Evolutionary conservation across 2,113 vertebrate genomes (phyloP), one percentile per base, ranked within the genome.

Genomic region (Ceuthmochares aereus): DNA sequence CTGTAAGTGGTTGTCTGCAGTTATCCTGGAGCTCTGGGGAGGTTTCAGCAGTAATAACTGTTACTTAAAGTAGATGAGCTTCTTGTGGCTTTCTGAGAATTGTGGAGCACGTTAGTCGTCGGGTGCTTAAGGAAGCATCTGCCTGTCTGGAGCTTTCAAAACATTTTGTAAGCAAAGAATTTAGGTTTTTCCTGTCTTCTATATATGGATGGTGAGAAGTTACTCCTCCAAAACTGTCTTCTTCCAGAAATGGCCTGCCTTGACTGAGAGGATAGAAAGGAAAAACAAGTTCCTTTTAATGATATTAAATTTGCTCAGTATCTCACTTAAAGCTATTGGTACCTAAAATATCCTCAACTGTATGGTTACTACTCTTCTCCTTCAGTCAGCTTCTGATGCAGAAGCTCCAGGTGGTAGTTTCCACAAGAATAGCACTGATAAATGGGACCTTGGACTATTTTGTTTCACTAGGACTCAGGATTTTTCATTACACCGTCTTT

Each of bases 1-100:
- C 96, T 94, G 94, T 98, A 98, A 98, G 97, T 98, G 98, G 98
- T 97, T 97, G 97, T 97, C 96, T 96, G 98, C 96, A 95, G 97
- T 97, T 88, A 89, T 97, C 97, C 97, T 37, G 96, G 93, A 96
- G 95, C 97, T 97, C 97, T 84, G 91, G 94, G 97, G 96, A 98
- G 82, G 94, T 97, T 98, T 97, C 98, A 97, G 96, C 91, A 95
- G 96, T 95, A 97, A 93, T 97, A 97, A 98, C 95, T 95, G 98
- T 98, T 98, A 94, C 98, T 98, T 97, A 97, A 97, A 98, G 96
- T 90, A 91, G 97, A 96, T 94, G 97, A 97, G 97, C 97, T 98
- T 95, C 95, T 96, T 92, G 97, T 93, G 96, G 79, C 92, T 97
- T 96, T 73, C 95, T 63, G 70, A 40, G 96, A 96, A 89, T 52